Base-by-base conservation (phyloP, 2,888 invertebrate species). In the Apodemia zela region DNA sequence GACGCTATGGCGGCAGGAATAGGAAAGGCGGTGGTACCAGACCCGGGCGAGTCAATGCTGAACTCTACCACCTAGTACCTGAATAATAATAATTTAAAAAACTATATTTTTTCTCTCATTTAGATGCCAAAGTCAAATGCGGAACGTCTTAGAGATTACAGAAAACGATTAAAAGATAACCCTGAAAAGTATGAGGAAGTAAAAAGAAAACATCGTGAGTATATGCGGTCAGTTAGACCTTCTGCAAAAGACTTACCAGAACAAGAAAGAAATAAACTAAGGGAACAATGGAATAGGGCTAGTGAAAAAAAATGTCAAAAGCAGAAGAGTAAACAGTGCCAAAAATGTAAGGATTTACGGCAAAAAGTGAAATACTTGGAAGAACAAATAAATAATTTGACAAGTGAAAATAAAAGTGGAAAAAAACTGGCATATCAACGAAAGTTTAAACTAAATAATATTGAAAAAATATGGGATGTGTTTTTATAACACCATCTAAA, bases 141-240 rank as follows among this genome's bases (percentile, higher is more conserved):
- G 49, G 49, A 49, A 49, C 49, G 49, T 49, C 49, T 49, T 49
- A 49, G 49, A 49, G 49, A 49, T 49, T 49, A 49, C 49, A 49
- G 49, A 49, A 49, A 49, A 49, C n/a, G 49, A 49, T 18, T 49
- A 49, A 49, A 49, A 49, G 18, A 49, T 49, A 54, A 54, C 21
- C 54, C 54, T 25, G 54, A 54, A 17, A 54, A 54, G 54, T 54
- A 54, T 18, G 54, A 54, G 49, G 49, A 49, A 54, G 21, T n/a
- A 11, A 54, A 54, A 54, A 54, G 25, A 54, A 54, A 54, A 54
- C 54, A 57, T 21, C 57, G 21, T 57, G 18, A 21, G 21, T 21
- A 29, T 17, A 57, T 11, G 57, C 21, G 18, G 57, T 21, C 15
- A 57, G 57, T 21, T 17, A 57, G 57, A 57, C 57, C 8, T 21